Percentiles rank a stretch among this genome's conserved stretches.
These are phyloP conservation scores for Urocyon cinereoargenteus DNA, from an alignment of 2,797 vertebrate genomes.

Conservation along the genomic window DNA sequence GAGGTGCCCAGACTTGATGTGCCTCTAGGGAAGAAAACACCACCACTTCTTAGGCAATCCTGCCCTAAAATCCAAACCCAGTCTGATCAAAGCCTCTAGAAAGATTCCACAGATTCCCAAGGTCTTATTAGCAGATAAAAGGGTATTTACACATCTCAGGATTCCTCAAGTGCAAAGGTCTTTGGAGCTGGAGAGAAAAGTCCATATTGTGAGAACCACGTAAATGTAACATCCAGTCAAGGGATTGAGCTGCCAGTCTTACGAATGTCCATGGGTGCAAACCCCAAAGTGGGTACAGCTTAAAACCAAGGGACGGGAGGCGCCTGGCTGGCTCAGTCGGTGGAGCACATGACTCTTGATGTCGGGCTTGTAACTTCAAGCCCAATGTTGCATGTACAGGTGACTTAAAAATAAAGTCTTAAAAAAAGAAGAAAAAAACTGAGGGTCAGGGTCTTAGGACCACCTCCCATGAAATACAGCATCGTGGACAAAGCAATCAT, in stretches of 20 bases:
- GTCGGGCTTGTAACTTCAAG: background rate
- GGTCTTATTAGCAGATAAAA: conserved; percentile 74
- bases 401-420: background rate
- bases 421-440: background rate
- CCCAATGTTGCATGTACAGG: background rate
- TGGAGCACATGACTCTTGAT: background rate
- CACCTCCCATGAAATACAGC: background rate
- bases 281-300: conserved; percentile 13
- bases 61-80: conserved; percentile 54
- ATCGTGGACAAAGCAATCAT: conserved; percentile 39
- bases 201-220: conserved; percentile 47
- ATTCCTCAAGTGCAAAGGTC: conserved; percentile 79
- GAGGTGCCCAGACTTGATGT: background rate
- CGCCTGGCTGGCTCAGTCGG: background rate
- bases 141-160: conserved; percentile 69
- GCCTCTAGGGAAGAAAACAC: conserved; percentile 61
- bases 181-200: conserved; percentile 70
- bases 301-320: background rate
- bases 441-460: conserved; percentile 3
- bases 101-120: conserved; percentile 76
- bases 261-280: background rate
- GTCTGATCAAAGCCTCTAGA: conserved; percentile 72
- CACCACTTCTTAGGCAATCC: conserved; percentile 41
- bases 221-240: conserved; percentile 33
- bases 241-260: background rate